phyloP scores from a whole-genome alignment of 1,140 invertebrate genomes.

The Ceratina japonica region DNA sequence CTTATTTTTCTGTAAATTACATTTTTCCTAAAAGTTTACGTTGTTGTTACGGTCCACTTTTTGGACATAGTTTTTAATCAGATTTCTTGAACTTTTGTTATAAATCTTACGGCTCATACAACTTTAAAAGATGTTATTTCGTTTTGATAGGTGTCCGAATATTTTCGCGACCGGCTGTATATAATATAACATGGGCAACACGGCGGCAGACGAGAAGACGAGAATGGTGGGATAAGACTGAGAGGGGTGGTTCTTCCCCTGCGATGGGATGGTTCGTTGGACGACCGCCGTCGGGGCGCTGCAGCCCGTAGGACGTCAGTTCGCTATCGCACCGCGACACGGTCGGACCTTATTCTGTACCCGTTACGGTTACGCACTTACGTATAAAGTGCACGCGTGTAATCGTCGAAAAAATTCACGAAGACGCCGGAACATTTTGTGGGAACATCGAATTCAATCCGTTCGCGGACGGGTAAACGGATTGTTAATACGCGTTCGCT shows the following conservation, averaged over 20 bases:
- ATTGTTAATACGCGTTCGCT: too few relatives aligned
- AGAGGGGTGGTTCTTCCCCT: slow-evolving; percentile 52
- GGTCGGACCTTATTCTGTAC: slow-evolving; percentile 50
- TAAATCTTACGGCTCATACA: too few relatives aligned
- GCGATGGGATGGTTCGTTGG: slow-evolving; percentile 63
- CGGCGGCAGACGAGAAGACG: background rate
- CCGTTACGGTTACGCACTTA: background rate
- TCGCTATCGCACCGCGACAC: slow-evolving; percentile 69
- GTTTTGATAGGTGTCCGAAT: too few relatives aligned
- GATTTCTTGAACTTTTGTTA: too few relatives aligned
- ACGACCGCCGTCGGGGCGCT: slow-evolving; percentile 70
- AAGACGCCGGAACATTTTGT: too few relatives aligned
- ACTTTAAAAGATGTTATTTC: too few relatives aligned
- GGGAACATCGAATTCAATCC: background rate
- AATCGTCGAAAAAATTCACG: background rate
- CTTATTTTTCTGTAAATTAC: too few relatives aligned
- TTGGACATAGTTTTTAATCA: too few relatives aligned
- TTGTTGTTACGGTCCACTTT: too few relatives aligned
- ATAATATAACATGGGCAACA: too few relatives aligned
- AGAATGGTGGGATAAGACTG: slow-evolving; percentile 2
- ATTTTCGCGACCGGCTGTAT: too few relatives aligned
- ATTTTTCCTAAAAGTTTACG: too few relatives aligned
- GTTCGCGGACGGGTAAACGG: background rate
- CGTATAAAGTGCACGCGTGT: slow-evolving; percentile 25
- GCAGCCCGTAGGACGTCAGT: slow-evolving; percentile 70